Base-by-base conservation (phyloP, 2,888 invertebrate species). In the Lycocerus yunnanus region DNA sequence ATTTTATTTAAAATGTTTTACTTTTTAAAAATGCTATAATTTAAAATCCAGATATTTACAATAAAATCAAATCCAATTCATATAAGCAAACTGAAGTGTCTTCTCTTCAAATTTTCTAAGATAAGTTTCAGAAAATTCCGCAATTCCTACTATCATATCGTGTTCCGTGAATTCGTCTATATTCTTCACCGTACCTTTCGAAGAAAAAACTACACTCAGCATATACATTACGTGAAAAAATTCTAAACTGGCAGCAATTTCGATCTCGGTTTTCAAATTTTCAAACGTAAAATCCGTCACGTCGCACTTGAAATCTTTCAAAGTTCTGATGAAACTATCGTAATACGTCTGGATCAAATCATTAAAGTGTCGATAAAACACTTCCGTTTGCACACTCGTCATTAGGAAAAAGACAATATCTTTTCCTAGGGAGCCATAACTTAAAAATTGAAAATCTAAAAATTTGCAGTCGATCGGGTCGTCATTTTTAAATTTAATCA, bases 361-460 rank as follows among this genome's bases (percentile, higher is more conserved):
- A 4, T 90, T 85, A 27, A 86, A 83, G 67, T 89, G 83, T 11
- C 86, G 72, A 2, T 84, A 83, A n/a, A 88, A 78, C 1, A 89
- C 83, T 0, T 83, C 78, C 1, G 80, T 78, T 14, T 87, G 83
- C 0, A 89, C 85, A 77, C 90, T 90, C 1, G 88, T 85, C 16
- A 88, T 87, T 6, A 91, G 71, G 59, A 90, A 87, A 75, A 91
- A 91, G 0, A 89, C 79, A 0, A 91, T 74, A 80, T 91, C 91
- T 20, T 87, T 87, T 0, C 86, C 82, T 1, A 90, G 85, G 10
- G 89, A 89, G 8, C 87, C 86, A 70, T 89, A 89, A 15, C 88
- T 83, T 2, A 88, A 86, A 58, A 89, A 85, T 84, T 91, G 91
- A 79, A 90, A 91, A 80, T 91, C 91, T 0, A 91, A 84, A 69